Evolutionary conservation across 2,888 invertebrate genomes (phyloP).

Genomic region (Rhamnusium bicolor): DNA sequence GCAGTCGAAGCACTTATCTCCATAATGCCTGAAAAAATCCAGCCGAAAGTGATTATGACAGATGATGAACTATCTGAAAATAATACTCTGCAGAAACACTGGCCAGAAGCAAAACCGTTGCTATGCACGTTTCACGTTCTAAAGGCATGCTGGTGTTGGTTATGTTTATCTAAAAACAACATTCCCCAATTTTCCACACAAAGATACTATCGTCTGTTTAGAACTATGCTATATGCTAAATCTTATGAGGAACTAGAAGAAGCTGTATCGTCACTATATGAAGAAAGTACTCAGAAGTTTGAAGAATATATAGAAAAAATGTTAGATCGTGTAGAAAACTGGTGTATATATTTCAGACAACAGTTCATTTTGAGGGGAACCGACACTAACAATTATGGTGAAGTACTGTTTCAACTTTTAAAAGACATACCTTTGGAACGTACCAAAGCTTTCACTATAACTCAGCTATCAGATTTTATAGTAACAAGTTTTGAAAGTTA

Average conservation of each 20-base stretch:
- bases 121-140: constrained; percentile 34
- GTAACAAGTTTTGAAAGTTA: constrained; percentile 16
- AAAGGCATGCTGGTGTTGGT: constrained; percentile 45
- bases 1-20: constrained; percentile 16
- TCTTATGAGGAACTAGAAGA: background rate
- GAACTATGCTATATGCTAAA: background rate
- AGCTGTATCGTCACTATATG: background rate
- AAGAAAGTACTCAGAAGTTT: background rate
- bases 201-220: background rate
- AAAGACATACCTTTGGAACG: constrained; percentile 25
- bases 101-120: constrained; percentile 38
- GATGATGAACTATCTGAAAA: constrained; percentile 44
- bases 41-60: constrained; percentile 41
- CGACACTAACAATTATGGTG: constrained; percentile 33
- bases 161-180: constrained; percentile 34
- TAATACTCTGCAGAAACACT: constrained; percentile 38
- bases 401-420: constrained; percentile 24
- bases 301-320: constrained; percentile 17
- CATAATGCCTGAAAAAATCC: constrained; percentile 39
- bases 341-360: constrained; percentile 18
- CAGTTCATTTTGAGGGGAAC: constrained; percentile 11
- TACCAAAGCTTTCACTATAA: constrained; percentile 31
- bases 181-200: constrained; percentile 24
- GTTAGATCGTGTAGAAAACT: constrained; percentile 6
- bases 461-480: constrained; percentile 26